Evolutionary conservation across 2,888 invertebrate species (phyloP), one percentile per base, ranked within the genome.

Genomic region (Halictus quadricinctus): DNA sequence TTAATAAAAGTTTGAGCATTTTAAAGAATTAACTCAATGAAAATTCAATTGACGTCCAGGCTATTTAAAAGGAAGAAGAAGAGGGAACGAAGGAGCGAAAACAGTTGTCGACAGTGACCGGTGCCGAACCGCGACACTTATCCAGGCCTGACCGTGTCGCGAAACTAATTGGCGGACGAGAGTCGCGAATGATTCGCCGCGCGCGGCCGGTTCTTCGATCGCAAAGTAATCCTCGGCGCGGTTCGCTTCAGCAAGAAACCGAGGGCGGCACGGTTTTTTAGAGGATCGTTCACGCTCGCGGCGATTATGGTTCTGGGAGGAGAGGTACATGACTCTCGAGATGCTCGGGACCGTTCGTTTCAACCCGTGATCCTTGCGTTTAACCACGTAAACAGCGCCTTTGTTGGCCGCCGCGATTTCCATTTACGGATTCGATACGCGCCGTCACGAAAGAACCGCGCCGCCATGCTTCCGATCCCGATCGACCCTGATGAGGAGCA

Each of bases 361-460:
- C 29, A 69, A 36, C 74, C 80, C 64, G 79, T 80, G 90, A 89
- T 90, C 85, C 87, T 84, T 80, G 86, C 93, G 92, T 94, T 94
- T 94, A 94, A 92, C 92, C 93, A 91, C 92, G 91, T 93, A 93
- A 94, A 94, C 94, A 92, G 92, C 91, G 90, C 87, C 93, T 94
- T 93, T 93, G 92, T 93, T 90, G 89, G 85, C 88, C 87, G 92
- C 92, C 92, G 91, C 92, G 91, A 94, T 94, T 94, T 94, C 93
- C 92, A 93, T 94, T 93, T 93, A 93, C 91, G 88, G 80, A 94
- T 94, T 94, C 92, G 94, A 91, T 88, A 93, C 92, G 94, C 91
- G 88, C 90, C 88, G 87, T 85, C 88, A 91, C 89, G 89, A 89
- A 92, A 89, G 88, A 91, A 64, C 85, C 84, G 77, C 76, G 84